These are phyloP conservation scores for Megaustenia siamemsis DNA, from an alignment of 2,888 invertebrate genomes.

Conservation along the genomic window DNA sequence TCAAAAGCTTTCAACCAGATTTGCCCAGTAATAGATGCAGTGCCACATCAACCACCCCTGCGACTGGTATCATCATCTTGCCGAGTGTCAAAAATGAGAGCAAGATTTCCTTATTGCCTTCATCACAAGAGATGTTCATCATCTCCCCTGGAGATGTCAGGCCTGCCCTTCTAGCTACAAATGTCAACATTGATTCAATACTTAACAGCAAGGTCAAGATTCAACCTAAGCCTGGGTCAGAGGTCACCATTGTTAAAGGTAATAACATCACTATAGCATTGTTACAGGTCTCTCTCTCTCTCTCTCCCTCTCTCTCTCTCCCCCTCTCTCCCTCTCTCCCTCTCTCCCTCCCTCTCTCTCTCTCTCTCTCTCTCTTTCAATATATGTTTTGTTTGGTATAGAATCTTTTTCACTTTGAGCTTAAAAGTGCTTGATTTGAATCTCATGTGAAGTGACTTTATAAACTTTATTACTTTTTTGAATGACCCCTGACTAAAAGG, in stretches of 20 bases:
- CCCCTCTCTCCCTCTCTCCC: no score
- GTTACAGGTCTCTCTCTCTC: background rate
- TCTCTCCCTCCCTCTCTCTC: background rate
- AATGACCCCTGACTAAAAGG: no score
- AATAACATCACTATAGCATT: background rate
- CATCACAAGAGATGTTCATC: background rate
- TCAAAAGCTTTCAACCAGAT: background rate
- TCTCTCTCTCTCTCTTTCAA: background rate
- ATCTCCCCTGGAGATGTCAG: background rate
- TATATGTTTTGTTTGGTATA: no score
- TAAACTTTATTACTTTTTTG: no score
- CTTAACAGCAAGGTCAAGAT: conserved; percentile 75
- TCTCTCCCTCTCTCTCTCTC: background rate
- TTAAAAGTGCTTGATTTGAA: no score
- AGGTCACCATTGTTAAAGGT: conserved; percentile 37
- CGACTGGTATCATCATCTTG: background rate
- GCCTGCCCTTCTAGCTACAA: background rate
- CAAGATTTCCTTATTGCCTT: conserved; percentile 3
- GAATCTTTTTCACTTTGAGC: no score
- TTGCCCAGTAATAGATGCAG: background rate
- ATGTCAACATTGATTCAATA: conserved; percentile 64
- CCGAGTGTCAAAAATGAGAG: conserved; percentile 33
- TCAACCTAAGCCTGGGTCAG: conserved; percentile 69
- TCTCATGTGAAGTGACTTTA: no score
- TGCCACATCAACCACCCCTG: background rate